Evolutionary conservation across 1,140 invertebrate species (phyloP).

Genomic region (Sipha flava): DNA sequence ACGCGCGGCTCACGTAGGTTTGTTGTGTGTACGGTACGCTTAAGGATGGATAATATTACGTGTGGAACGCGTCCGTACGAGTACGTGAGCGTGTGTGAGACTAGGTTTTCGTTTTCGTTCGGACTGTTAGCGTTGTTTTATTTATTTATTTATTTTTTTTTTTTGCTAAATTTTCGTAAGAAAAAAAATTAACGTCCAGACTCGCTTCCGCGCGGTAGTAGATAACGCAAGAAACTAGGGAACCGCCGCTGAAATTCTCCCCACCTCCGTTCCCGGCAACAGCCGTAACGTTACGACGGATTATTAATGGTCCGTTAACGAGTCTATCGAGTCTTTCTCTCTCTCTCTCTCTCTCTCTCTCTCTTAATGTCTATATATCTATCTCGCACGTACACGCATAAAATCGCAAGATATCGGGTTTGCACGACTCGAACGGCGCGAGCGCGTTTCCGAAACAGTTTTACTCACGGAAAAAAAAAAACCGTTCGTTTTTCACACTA

Average conservation of each 20-base stretch:
- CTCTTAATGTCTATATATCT: too few relatives aligned
- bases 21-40: too few relatives aligned
- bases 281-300: neutral
- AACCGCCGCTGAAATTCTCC: neutral
- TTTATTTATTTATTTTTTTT: neutral
- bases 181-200: neutral
- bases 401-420: too few relatives aligned
- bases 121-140: neutral
- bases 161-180: neutral
- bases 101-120: constrained; percentile 2
- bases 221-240: constrained; percentile 12
- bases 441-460: neutral
- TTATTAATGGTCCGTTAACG: constrained; percentile 23
- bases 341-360: too few relatives aligned
- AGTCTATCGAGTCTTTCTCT: too few relatives aligned
- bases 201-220: neutral
- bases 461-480: neutral
- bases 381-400: too few relatives aligned
- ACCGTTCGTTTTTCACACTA: too few relatives aligned
- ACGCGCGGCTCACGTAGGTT: neutral
- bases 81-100: neutral
- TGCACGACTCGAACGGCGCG: neutral
- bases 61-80: too few relatives aligned
- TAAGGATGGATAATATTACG: too few relatives aligned
- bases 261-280: neutral